Conservation (phyloP, 2,113 vertebrate species). For the Taurulus bubalis region DNA sequence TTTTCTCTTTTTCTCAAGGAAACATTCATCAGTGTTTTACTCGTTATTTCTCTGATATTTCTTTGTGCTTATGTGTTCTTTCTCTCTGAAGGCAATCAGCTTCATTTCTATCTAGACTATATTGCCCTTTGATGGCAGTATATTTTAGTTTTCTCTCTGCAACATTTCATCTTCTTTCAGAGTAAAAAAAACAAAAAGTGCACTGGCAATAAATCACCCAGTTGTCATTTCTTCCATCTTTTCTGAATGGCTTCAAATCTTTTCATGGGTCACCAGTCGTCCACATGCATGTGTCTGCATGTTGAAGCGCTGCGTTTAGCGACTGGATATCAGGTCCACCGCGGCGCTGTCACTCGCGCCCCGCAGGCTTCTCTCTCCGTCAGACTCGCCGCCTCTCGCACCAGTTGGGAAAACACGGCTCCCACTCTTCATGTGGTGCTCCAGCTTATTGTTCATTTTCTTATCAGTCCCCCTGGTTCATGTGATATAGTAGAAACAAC, state of each 20-base stretch:
- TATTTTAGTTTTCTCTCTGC: neutral
- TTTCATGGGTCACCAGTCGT: constrained; percentile 24
- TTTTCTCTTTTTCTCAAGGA: constrained; percentile 11
- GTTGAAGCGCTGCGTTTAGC: constrained; percentile 10
- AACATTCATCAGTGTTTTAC: neutral
- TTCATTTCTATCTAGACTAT: neutral
- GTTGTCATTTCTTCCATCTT: constrained; percentile 18
- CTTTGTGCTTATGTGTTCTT: neutral
- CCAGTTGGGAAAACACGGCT: neutral
- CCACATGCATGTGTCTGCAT: neutral
- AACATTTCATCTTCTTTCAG: neutral
- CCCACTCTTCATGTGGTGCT: constrained; percentile 21
- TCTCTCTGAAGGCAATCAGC: neutral
- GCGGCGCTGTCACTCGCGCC: constrained; percentile 6
- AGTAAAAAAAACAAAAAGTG: neutral
- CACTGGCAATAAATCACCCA: constrained; percentile 1
- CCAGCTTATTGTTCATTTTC: constrained; percentile 55
- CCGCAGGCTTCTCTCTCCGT: neutral
- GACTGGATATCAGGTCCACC: constrained; percentile 31
- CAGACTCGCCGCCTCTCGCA: neutral
- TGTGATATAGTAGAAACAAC: constrained; percentile 42
- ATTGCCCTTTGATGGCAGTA: neutral
- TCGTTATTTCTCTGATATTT: neutral
- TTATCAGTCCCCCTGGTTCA: constrained; percentile 45
- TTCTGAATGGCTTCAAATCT: constrained; percentile 31